Conservation (phyloP, 2,888 invertebrate genomes). For the Netelia melanura region DNA sequence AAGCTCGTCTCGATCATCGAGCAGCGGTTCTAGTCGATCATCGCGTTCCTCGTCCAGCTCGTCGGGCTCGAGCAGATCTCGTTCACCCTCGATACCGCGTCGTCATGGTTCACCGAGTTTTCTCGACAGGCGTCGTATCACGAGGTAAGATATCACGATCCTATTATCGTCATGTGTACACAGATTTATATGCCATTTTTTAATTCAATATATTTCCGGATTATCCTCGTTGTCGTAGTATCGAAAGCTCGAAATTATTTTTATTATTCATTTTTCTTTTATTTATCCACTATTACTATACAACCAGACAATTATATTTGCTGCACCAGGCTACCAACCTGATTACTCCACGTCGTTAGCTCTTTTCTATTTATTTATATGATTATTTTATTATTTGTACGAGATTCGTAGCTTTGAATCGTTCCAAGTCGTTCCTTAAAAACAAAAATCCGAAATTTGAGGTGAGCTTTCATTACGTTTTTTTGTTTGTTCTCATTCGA, state of each 20-base stretch:
- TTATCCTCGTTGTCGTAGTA: conserved; percentile 60
- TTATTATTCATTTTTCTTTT: conserved; percentile 15
- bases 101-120: conserved; percentile 97
- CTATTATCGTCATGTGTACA: conserved; percentile 9
- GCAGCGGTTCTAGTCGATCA: conserved; percentile 86
- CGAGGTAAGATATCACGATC: conserved; percentile 90
- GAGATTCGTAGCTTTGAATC: conserved; percentile 3
- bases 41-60: conserved; percentile 85
- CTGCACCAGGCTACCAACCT: conserved; percentile 62
- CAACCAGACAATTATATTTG: conserved; percentile 56
- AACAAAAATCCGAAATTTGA: conserved; percentile 6
- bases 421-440: conserved; percentile 1
- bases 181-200: background rate
- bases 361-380: conserved; percentile 42
- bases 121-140: conserved; percentile 96
- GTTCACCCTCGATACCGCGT: conserved; percentile 96
- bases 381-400: conserved; percentile 42
- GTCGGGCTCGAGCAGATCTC: conserved; percentile 86
- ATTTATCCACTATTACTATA: conserved; percentile 39
- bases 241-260: conserved; percentile 63
- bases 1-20: conserved; percentile 85
- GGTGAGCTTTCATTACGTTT: background rate
- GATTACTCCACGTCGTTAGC: conserved; percentile 58
- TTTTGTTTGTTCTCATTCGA: background rate
- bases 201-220: conserved; percentile 41